Evolutionary conservation across 2,888 invertebrate genomes (phyloP), one percentile per base, ranked within the genome.

Genomic region (Athripsodes cinereus): DNA sequence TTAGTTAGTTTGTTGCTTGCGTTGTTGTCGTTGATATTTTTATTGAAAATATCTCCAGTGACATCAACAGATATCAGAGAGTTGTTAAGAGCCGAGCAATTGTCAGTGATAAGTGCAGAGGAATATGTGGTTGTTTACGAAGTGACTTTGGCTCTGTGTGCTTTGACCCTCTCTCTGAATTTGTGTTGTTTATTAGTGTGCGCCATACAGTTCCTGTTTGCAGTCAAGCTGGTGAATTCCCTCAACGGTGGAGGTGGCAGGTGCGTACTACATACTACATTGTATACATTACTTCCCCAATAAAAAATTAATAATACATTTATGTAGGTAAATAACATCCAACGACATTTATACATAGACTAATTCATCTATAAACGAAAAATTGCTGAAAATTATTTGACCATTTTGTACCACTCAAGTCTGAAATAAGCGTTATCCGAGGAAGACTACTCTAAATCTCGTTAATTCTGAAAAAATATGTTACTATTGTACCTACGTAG

Each of bases 161-260:
- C 93, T 60, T 81, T 95, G 69, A 92, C 94, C 63, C 79, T 95
- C 54, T 91, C 92, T 26, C 76, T 95, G 65, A 91, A 95, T 76
- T 81, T 95, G 62, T 93, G 92, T 79, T 95, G 95, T 72, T 81
- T 95, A 61, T 83, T 95, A 67, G 92, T 95, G 68, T 95, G 95
- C 81, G 90, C 93, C 67, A 91, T 94, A 70, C 95, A 96, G 80
- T 94, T 93, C 78, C 83, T 94, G 70, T 94, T 95, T 72, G 92
- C 94, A 51, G 91, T 95, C 66, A 94, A 94, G 78, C 82, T 96
- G 73, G 87, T 92, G 69, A 88, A 92, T 70, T 88, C 91, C 54
- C 88, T 89, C 51, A 87, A 90, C 69, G 90, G 90, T 58, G 89
- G 88, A 67, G 88, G 87, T 67, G 85, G 86, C 69, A 84, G 78